Base-by-base conservation (phyloP, 92 coral and sea anemone genomes). In the Siderastrea siderea region DNA sequence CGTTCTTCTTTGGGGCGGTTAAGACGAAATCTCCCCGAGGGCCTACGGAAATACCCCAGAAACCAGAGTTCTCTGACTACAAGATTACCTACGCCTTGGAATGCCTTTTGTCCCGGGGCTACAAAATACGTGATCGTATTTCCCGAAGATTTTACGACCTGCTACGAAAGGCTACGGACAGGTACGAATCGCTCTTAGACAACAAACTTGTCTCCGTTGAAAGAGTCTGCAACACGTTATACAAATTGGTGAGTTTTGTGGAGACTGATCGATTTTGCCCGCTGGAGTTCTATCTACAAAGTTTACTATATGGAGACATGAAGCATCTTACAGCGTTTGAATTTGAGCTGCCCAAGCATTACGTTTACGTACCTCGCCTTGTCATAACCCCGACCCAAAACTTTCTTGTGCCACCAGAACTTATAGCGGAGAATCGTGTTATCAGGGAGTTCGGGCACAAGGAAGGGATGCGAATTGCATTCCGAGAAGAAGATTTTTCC, bases 401-500 rank as follows among this genome's bases (percentile, higher is more conserved):
- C 54, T 93, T 70, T 61, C 86, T 95, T 45, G 94, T 96, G n/a
- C 97, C 91, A 7, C 95, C 96, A 26, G 99, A 96, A 72, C 89
- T 96, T 6, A 96, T 95, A 43, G 96, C 96, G 1, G 96, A 93
- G 83, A 96, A 96, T 87, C 99, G 99, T 16, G 98, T 96, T 9
- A 94, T 96, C 78, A 82, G 99, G 59, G 92, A 95, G 46, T 95
- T 81, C 74, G 96, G 91, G 16, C 94, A 96, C 86, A 63, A 91
- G 80, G 64, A 84, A 44, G 88, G 96, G 26, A 89, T 95, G 86
- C 92, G 99, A 50, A 94, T 96, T 81, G 98, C 98, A 82, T 95
- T 96, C 66, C 86, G 99, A 47, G 99, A 96, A 8, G 99, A 96
- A 70, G 96, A 95, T 75, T 96, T 96, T 84, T 96, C 99, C 79